A percentile compares a stretch with the other conserved stretches of the same genome.
Conservation (phyloP, 2,113 vertebrate genomes). For the Tragelaphus strepsiceros region DNA sequence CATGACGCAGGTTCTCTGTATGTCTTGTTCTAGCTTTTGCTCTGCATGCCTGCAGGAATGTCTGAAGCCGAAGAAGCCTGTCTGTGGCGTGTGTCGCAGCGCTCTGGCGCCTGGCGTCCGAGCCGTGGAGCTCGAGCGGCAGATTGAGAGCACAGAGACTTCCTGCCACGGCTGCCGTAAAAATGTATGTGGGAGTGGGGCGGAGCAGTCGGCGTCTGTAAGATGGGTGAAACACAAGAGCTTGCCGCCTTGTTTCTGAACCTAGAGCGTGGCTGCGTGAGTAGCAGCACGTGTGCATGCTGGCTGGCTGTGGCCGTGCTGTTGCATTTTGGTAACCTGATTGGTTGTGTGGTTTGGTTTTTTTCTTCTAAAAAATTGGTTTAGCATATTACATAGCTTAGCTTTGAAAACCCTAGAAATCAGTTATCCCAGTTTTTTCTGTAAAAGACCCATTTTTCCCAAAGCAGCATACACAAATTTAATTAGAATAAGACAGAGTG, state of each 20-base stretch:
- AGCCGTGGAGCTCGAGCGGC: constrained; percentile 86
- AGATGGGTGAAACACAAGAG: neutral
- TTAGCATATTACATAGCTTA: constrained; percentile 94
- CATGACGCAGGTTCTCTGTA: constrained; percentile 42
- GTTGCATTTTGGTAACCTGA: neutral
- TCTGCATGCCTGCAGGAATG: constrained; percentile 94
- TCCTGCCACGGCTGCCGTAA: constrained; percentile 93
- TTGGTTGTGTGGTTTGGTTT: neutral
- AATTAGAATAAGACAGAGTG: constrained; percentile 90
- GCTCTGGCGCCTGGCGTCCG: constrained; percentile 83
- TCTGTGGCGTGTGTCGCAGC: constrained; percentile 94
- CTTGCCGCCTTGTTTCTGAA: neutral
- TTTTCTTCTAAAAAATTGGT: constrained; percentile 82
- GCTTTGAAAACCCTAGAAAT: constrained; percentile 94
- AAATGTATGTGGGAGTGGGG: constrained; percentile 81
- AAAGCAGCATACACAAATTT: constrained; percentile 52
- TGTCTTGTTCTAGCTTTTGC: constrained; percentile 87
- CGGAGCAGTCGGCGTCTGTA: too few species aligned
- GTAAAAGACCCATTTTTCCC: neutral
- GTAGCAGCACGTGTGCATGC: constrained; percentile 36
- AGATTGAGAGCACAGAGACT: constrained; percentile 87
- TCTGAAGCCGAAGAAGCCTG: constrained; percentile 92
- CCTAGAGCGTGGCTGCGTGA: neutral
- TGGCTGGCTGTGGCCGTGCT: constrained; percentile 5
- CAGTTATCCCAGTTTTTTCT: constrained; percentile 76